phyloP scores from a whole-genome alignment of 2,113 vertebrate species.

The Pygoscelis adeliae region DNA sequence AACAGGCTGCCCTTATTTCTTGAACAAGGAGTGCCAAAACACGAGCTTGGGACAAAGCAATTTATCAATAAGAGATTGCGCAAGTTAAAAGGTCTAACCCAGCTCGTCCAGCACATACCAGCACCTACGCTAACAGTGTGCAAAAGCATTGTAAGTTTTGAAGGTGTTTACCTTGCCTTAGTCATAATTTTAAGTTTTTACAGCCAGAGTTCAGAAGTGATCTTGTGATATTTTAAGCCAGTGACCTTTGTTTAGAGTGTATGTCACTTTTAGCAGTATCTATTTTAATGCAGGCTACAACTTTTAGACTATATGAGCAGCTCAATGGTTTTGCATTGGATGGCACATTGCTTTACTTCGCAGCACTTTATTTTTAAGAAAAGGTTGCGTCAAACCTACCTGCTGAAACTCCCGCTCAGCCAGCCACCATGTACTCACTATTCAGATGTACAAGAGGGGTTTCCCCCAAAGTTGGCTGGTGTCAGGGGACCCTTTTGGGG shows the following conservation, averaged over 20 bases:
- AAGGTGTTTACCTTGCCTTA: neutral
- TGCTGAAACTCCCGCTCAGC: neutral
- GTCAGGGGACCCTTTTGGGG: neutral
- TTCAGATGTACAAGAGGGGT: neutral
- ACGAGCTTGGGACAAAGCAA: neutral
- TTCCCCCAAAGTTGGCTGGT: neutral
- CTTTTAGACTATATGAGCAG: neutral
- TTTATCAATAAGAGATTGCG: neutral
- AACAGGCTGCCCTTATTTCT: neutral
- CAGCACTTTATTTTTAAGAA: neutral
- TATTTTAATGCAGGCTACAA: slow-evolving; percentile 48
- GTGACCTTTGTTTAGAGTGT: slow-evolving; percentile 42
- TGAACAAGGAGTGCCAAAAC: neutral
- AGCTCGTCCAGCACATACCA: neutral
- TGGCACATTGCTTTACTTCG: neutral
- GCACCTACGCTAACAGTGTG: neutral
- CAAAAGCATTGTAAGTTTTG: neutral
- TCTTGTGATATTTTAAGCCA: slow-evolving; percentile 37
- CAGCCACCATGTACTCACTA: neutral
- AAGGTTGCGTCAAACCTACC: neutral
- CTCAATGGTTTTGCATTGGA: neutral
- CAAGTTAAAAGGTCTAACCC: neutral
- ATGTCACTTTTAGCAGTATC: slow-evolving; percentile 21
- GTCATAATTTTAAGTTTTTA: slow-evolving; percentile 34
- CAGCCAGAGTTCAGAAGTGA: neutral